These are phyloP conservation scores for Drosophila saltans DNA, from an alignment of 1,140 invertebrate species.

Conservation along the genomic window DNA sequence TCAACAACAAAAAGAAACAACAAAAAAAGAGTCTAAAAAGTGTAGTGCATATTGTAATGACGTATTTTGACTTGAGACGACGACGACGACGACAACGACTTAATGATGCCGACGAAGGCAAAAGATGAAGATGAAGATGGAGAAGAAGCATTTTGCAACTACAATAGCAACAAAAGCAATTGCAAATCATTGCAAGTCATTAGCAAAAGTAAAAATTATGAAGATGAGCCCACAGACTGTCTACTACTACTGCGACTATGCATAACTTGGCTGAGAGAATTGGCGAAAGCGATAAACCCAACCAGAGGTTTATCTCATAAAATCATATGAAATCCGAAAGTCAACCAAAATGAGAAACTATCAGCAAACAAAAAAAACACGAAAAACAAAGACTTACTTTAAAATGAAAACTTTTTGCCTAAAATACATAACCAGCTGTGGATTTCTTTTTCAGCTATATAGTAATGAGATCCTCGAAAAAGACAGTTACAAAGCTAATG, in stretches of 20 bases:
- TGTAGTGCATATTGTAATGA: constrained; percentile 24
- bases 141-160: constrained; percentile 13
- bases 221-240: constrained; percentile 3
- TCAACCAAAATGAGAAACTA: not conserved
- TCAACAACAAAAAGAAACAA: constrained; percentile 24
- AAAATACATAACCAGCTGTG: too few species aligned
- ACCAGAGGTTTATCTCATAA: constrained; percentile 2
- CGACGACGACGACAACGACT: constrained; percentile 6
- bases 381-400: not conserved
- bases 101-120: constrained; percentile 16
- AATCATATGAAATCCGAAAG: constrained; percentile 4
- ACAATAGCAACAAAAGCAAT: constrained; percentile 19
- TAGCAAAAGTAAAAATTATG: constrained; percentile 24
- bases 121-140: not conserved
- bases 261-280: not conserved
- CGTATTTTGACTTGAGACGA: constrained; percentile 26
- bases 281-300: constrained; percentile 6
- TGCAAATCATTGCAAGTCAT: constrained; percentile 19
- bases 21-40: constrained; percentile 5
- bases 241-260: not conserved
- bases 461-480: too few species aligned
- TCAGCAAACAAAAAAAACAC: not conserved
- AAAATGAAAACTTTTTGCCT: not conserved
- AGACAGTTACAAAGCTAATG: too few species aligned
- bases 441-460: too few species aligned